Evolutionary conservation across 35 echinoderm and acorn worm genomes (phyloP).

Genomic region (Ophioderma brevispina): DNA sequence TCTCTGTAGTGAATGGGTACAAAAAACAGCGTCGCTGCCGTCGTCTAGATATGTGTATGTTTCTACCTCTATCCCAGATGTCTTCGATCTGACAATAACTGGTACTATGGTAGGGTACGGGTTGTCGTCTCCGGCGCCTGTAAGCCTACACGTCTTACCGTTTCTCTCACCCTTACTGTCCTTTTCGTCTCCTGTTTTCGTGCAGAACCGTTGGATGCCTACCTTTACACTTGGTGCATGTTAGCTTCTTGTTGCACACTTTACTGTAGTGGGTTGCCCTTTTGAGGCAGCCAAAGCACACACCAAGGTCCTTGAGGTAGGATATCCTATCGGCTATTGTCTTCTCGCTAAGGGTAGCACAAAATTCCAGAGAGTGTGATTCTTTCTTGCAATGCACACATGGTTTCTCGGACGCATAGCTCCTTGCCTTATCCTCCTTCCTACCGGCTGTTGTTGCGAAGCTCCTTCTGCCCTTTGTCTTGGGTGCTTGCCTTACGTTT

Average conservation of each 20-base stretch:
- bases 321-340: not conserved
- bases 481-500: not conserved
- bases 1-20: not conserved
- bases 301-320: not conserved
- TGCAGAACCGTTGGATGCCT: no score
- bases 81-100: not conserved
- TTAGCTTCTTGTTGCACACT: not conserved
- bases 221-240: slow-evolving; percentile 3
- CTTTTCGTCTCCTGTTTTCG: not conserved
- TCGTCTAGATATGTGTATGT: not conserved
- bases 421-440: not conserved
- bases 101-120: not conserved
- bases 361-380: not conserved
- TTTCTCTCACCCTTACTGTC: not conserved
- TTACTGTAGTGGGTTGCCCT: not conserved
- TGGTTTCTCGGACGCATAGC: no score
- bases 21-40: not conserved
- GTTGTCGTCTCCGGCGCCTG: not conserved
- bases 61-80: not conserved
- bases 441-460: not conserved
- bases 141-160: not conserved
- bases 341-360: not conserved
- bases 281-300: not conserved
- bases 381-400: not conserved
- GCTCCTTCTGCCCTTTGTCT: not conserved